Base-by-base conservation (phyloP, 1,140 invertebrate species). In the Saccostrea echinata region DNA sequence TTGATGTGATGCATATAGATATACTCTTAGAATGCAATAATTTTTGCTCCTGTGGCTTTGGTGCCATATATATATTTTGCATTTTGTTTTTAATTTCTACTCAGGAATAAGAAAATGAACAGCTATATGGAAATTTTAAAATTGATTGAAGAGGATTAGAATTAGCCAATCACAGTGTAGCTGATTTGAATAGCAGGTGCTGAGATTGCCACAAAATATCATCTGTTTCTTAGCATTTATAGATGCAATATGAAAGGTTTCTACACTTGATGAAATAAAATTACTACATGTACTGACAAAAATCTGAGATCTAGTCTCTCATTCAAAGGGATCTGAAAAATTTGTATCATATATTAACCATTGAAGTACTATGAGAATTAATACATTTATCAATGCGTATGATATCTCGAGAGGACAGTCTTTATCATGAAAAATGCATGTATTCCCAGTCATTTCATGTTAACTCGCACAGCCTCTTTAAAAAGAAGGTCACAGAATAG, bases 111-210 rank as follows among this genome's bases (percentile, higher is more conserved):
- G 57, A 64, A 76, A 76, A 76, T 76, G 24, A 76, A 76, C 68
- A 76, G 68, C 68, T 76, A 76, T 76, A 76, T 76, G 68, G 68
- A 76, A 76, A 76, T 76, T 76, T 33, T 30, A 13, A 76, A 76
- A 76, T 76, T 76, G 68, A 76, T 76, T 76, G 68, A 76, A 76
- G 68, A 76, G 30, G 27, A 76, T 76, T 33, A 33, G 16, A 76
- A 76, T 76, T 33, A 3, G 16, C 68, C 68, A 76, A 76, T 76
- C 68, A 30, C 68, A 30, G 12, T 30, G 68, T 18, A 76, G 68
- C 68, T 76, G 30, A 76, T 76, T 76, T 76, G 30, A 76, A 76
- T 76, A 76, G 68, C 68, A 76, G 68, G 27, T 76, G 68, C 68
- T 76, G 68, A 76, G 30, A 76, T 30, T 76, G 68, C 27, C 13